Conservation (phyloP, 2,888 invertebrate genomes). For the Thyatira batis region DNA sequence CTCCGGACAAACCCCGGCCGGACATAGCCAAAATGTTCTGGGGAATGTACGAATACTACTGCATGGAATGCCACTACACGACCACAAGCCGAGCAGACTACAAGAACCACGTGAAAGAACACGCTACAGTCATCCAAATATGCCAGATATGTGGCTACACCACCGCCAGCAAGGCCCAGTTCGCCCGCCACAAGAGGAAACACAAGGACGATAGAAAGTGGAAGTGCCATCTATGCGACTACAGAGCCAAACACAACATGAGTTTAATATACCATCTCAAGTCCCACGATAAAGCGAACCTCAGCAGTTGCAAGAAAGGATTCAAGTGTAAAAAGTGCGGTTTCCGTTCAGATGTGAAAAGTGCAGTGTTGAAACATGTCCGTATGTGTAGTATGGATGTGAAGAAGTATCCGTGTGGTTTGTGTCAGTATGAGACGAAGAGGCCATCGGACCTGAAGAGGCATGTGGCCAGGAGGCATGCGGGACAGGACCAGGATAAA, state of each 20-base stretch:
- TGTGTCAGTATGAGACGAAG: constrained; percentile 43
- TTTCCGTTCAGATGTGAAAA: constrained; percentile 15
- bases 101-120: constrained; percentile 28
- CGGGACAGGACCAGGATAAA: not conserved
- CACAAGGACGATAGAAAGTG: constrained; percentile 52
- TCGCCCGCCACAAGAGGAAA: constrained; percentile 48
- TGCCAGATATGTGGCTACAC: constrained; percentile 58
- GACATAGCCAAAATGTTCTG: constrained; percentile 24
- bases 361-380: constrained; percentile 20
- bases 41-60: constrained; percentile 47
- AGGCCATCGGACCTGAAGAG: constrained; percentile 43
- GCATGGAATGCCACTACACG: constrained; percentile 46
- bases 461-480: constrained; percentile 22
- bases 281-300: constrained; percentile 31
- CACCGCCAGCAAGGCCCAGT: constrained; percentile 47
- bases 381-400: constrained; percentile 9
- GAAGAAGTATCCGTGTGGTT: constrained; percentile 28
- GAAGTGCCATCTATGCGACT: constrained; percentile 59
- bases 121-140: constrained; percentile 38
- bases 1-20: not conserved
- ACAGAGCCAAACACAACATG: constrained; percentile 60
- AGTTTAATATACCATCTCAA: constrained; percentile 61
- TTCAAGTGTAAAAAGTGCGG: constrained; percentile 31
- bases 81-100: constrained; percentile 26
- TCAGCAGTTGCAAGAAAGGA: not conserved